Conservation (phyloP, 2,113 vertebrate species). For the Menura novaehollandiae region DNA sequence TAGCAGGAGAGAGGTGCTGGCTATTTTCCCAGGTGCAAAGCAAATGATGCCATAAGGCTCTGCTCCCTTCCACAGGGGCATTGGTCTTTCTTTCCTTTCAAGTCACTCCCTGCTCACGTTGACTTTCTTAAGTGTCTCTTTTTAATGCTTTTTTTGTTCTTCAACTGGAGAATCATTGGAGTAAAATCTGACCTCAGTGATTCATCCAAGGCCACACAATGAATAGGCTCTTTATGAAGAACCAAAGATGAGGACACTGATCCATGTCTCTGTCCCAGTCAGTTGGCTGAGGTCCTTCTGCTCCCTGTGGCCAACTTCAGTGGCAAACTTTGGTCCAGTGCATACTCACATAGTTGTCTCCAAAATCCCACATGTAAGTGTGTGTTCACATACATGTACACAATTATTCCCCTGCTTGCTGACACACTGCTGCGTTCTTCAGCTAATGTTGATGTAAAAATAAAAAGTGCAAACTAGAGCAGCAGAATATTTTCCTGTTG, state of each 20-base stretch:
- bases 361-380: not conserved
- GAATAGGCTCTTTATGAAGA: not conserved
- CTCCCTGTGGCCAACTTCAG: not conserved
- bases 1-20: not conserved
- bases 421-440: fast-evolving
- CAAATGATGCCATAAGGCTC: not conserved
- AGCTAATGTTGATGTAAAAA: not conserved
- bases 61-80: not conserved
- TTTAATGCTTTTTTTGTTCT: not conserved
- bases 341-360: not conserved
- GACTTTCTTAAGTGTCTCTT: not conserved
- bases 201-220: not conserved
- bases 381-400: fast-evolving
- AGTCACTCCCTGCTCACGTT: not conserved
- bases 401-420: not conserved
- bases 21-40: not conserved
- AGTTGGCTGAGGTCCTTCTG: not conserved
- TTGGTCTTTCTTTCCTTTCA: not conserved
- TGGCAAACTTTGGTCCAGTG: not conserved
- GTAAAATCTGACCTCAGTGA: not conserved
- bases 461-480: not conserved
- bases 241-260: not conserved
- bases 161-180: not conserved
- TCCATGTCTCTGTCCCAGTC: not conserved
- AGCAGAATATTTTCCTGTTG: not conserved